Evolutionary conservation across 1,140 invertebrate genomes (phyloP), one percentile per base, ranked within the genome.

Genomic region (Heliothis subflexa): DNA sequence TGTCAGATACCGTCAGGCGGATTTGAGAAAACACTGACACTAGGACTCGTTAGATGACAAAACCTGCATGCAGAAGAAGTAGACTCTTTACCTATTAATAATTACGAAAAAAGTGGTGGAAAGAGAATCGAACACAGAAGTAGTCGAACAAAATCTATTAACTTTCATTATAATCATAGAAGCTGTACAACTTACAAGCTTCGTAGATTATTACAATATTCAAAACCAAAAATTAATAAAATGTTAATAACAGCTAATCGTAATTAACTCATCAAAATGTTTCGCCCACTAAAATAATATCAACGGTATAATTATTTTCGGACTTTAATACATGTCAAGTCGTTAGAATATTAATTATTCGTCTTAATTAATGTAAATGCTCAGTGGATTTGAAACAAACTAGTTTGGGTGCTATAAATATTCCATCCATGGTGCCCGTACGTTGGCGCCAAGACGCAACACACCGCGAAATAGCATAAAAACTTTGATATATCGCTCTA

Each of bases 341-440:
- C 64, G 47, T 52, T 13, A 50, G 11, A 50, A 50, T 52, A 68
- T 50, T 68, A 68, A 68, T 50, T 14, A 3, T 28, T 68, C 62
- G 61, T 64, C 64, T 68, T 50, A 68, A 68, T 68, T 21, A 64
- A 16, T 64, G 61, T 66, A 49, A 68, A 68, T 50, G 64, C 50
- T 49, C 45, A 49, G 40, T 68, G 47, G 12, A 68, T 50, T 49
- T 2, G 45, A 68, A 49, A 52, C 47, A 68, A 50, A 68, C 64
- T 50, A 68, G 64, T 68, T 50, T 68, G 47, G 1, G 14, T 47
- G 21, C 64, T 12, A 45, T 21, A 40, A 64, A 40, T 14, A 21
- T 7, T 18, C 5, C 45, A 18, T 47, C 9, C 16, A 18, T 45
- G 10, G 59, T 16, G 59, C 5, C 12, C 3, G 55, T 9, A 40